Conservation (phyloP, 30 jellyfish, hydroid and myxozoan species). For the Catostylus mosaicus region DNA sequence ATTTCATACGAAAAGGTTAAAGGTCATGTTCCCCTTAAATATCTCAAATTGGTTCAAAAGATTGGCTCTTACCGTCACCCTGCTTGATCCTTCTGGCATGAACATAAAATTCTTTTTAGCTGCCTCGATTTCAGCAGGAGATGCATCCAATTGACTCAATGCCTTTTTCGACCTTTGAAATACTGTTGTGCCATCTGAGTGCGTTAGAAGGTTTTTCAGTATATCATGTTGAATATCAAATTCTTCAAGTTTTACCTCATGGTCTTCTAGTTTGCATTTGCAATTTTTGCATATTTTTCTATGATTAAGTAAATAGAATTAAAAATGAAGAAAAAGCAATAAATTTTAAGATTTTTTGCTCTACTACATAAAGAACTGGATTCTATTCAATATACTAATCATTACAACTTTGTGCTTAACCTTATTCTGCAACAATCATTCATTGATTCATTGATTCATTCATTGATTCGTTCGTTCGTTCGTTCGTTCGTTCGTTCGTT, state of each 20-base stretch:
- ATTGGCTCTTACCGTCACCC: constrained; percentile 72
- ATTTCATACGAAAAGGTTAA: too few species aligned
- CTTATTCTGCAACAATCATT: too few species aligned
- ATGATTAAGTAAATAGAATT: not conserved
- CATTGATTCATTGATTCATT: too few species aligned
- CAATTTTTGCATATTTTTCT: constrained; percentile 90
- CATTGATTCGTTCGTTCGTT: too few species aligned
- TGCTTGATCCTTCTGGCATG: constrained; percentile 84
- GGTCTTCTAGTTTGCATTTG: constrained; percentile 88
- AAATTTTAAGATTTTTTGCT: too few species aligned
- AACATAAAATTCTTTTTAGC: constrained; percentile 85
- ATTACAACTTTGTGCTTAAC: too few species aligned
- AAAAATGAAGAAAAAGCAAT: not conserved
- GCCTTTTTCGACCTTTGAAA: constrained; percentile 66
- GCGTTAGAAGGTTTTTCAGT: constrained; percentile 49
- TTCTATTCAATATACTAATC: too few species aligned
- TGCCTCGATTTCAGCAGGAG: constrained; percentile 75
- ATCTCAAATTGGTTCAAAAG: too few species aligned
- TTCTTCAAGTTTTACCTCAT: constrained; percentile 80
- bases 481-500: too few species aligned
- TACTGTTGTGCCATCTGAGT: constrained; percentile 69
- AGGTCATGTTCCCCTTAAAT: too few species aligned
- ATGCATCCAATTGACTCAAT: constrained; percentile 49
- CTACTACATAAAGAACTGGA: too few species aligned
- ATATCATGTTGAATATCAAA: constrained; percentile 75